A percentile compares a stretch with the other conserved stretches of the same genome.
These are phyloP conservation scores for Barypeithes pellucidus DNA, from an alignment of 2,888 invertebrate genomes.

Conservation along the genomic window DNA sequence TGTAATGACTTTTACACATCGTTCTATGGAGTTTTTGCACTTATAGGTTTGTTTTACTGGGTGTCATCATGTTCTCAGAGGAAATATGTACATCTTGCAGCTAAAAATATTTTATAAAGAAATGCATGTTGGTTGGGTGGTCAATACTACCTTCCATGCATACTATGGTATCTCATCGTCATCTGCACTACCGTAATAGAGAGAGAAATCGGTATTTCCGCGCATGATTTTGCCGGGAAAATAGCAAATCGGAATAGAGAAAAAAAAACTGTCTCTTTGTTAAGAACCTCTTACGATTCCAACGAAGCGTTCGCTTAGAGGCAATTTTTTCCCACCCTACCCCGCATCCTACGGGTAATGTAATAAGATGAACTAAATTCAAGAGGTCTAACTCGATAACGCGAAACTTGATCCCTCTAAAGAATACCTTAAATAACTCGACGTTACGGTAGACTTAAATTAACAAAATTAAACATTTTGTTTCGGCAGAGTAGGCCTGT, in stretches of 20 bases:
- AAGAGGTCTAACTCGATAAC: conserved; percentile 25
- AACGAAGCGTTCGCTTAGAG: neutral
- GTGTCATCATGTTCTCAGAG: too few species aligned
- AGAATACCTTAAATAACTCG: conserved; percentile 30
- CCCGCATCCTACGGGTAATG: neutral
- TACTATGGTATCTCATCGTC: too few species aligned
- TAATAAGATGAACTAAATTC: conserved; percentile 25
- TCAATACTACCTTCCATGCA: too few species aligned
- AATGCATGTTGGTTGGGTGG: too few species aligned
- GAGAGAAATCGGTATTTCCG: too few species aligned
- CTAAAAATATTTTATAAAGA: too few species aligned
- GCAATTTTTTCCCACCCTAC: neutral
- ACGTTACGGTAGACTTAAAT: conserved; percentile 22
- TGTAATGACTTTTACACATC: too few species aligned
- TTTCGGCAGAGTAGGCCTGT: conserved; percentile 10
- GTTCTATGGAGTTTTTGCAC: too few species aligned
- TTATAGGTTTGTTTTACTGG: too few species aligned
- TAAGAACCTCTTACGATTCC: neutral
- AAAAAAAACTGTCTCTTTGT: neutral
- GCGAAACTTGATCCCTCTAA: conserved; percentile 20
- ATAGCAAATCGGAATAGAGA: neutral
- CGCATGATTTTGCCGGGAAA: too few species aligned
- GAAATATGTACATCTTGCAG: too few species aligned
- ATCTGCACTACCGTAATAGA: too few species aligned
- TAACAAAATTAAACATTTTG: conserved; percentile 22